A percentile compares a stretch with the other conserved stretches of the same genome.
Evolutionary conservation across 2,797 vertebrate genomes (phyloP).

Genomic region (Propithecus perrieri): DNA sequence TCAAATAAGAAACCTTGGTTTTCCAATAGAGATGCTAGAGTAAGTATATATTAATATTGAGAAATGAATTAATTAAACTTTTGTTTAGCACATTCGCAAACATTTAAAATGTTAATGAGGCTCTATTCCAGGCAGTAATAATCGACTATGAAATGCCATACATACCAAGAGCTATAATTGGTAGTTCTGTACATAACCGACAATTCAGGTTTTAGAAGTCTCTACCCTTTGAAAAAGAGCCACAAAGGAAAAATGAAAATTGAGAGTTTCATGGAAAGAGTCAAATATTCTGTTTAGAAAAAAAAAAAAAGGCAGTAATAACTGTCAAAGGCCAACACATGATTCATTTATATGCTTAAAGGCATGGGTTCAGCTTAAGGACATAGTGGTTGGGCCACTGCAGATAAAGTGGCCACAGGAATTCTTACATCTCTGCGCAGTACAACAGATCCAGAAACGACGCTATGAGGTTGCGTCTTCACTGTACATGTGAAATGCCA

Average conservation of each 20-base stretch:
- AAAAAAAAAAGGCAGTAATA: neutral
- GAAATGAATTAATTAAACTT: neutral
- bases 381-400: neutral
- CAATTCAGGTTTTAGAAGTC: constrained; percentile 10
- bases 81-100: neutral
- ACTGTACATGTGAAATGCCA: neutral
- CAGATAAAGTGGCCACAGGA: neutral
- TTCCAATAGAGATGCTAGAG: neutral
- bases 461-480: neutral
- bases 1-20: neutral
- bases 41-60: neutral
- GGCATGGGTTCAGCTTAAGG: neutral
- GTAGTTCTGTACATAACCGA: neutral
- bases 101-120: neutral
- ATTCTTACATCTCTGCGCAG: neutral
- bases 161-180: neutral
- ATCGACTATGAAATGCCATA: neutral
- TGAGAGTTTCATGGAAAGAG: neutral
- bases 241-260: neutral
- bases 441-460: neutral
- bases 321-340: neutral
- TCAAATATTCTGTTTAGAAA: neutral
- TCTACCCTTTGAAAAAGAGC: constrained; percentile 28
- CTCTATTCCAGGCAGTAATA: neutral
- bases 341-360: neutral